Conservation (phyloP, 37 sponge, comb jelly and placozoan genomes). For the Corticium candelabrum region DNA sequence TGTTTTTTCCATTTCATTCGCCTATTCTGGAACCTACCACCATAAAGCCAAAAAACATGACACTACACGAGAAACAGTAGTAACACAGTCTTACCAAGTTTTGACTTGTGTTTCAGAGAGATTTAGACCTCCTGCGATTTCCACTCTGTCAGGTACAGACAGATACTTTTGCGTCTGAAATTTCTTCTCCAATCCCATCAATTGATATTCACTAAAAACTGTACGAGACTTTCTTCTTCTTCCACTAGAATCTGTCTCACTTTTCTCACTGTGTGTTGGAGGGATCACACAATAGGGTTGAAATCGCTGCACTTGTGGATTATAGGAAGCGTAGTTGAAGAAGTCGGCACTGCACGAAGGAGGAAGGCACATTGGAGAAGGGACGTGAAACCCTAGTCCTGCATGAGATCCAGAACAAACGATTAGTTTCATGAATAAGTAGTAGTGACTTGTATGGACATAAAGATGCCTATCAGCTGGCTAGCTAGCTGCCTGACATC, state of each 20-base stretch:
- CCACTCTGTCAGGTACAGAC: constrained; percentile 85
- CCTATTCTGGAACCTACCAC: too few relatives aligned
- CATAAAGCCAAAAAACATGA: too few relatives aligned
- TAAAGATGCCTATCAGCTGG: too few relatives aligned
- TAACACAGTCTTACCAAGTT: not conserved
- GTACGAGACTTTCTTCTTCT: constrained; percentile 75
- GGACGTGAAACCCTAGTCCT: too few relatives aligned
- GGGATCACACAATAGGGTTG: not conserved
- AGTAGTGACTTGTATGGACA: too few relatives aligned
- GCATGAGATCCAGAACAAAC: too few relatives aligned
- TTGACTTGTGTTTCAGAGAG: constrained; percentile 88
- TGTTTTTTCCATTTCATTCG: too few relatives aligned
- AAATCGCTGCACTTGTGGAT: not conserved
- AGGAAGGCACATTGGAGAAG: too few relatives aligned
- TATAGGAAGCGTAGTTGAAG: not conserved
- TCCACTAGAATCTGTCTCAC: not conserved
- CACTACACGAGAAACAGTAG: too few relatives aligned
- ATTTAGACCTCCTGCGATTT: constrained; percentile 68
- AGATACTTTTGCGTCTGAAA: constrained; percentile 90
- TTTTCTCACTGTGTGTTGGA: not conserved
- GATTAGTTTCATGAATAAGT: too few relatives aligned
- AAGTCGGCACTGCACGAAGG: not conserved
- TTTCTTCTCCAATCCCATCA: constrained; percentile 80
- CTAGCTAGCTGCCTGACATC: too few relatives aligned
- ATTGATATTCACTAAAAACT: constrained; percentile 87